phyloP scores from a whole-genome alignment of 2,113 vertebrate species.

The Campylomormyrus tamandua region DNA sequence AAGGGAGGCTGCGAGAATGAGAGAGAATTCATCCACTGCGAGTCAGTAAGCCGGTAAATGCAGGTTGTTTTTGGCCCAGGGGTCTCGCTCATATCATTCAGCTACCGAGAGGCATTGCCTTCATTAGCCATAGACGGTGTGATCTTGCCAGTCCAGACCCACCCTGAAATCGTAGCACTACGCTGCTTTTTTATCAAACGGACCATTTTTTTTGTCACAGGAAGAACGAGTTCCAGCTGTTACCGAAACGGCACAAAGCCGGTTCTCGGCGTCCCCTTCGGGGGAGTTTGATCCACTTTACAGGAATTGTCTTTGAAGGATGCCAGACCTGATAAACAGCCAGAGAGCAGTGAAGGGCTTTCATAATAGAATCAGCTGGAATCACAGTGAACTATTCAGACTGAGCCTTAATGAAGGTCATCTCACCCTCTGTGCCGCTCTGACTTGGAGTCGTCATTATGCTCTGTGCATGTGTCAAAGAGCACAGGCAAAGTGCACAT shows the following conservation, averaged over 20 bases:
- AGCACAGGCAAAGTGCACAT: background rate
- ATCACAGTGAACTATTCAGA: background rate
- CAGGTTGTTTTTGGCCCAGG: background rate
- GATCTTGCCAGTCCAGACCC: background rate
- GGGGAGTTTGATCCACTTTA: background rate
- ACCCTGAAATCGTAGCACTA: background rate
- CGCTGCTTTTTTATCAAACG: background rate
- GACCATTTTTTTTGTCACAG: background rate
- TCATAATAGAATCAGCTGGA: background rate
- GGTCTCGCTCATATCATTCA: background rate
- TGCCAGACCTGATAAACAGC: constrained; percentile 4
- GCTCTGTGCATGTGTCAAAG: background rate
- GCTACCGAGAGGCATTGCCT: background rate
- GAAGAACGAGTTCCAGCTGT: background rate
- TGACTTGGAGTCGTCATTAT: background rate
- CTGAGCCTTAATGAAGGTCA: background rate
- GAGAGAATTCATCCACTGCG: background rate
- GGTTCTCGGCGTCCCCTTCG: background rate
- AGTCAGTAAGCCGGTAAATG: background rate
- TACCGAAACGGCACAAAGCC: background rate
- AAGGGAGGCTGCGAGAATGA: background rate
- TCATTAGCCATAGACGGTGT: background rate
- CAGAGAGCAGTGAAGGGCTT: background rate
- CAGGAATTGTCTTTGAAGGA: background rate
- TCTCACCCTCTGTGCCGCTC: background rate